Base-by-base conservation (phyloP, 1,140 invertebrate genomes). In the Kradibia gibbosae region DNA sequence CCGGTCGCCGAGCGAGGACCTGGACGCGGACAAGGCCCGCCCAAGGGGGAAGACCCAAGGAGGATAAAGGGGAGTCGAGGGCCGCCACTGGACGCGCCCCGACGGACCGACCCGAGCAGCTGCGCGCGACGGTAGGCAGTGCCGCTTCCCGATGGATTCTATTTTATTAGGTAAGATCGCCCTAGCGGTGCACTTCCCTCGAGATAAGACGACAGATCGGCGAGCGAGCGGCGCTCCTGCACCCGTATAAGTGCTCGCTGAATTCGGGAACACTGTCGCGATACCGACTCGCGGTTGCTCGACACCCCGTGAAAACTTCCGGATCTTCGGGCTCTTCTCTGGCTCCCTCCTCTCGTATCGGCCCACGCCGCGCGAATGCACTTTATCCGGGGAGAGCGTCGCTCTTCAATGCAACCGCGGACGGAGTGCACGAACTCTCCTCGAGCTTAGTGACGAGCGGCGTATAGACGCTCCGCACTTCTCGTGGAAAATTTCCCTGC, bases 91-190 rank as follows among this genome's bases (percentile, higher is more conserved):
- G 15, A 15, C 34, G 0, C 25, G 28, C 1, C 1, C 28, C 25
- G 25, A 31, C 57, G 57, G 53, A 57, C 13, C 22, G n/a, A 31
- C 39, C 11, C 55, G 60, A 42, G 45, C 10, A 48, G 31, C 42
- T 36, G 70, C 22, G 31, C 42, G 77, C 48, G 62, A 17, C 39
- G 55, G 50, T 45, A 67, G 65, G 65, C n/a, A 31, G 48, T n/a
- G n/a, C 57, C 80, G 65, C 84, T 83, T 84, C 88, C 83, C 85
- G 74, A 91, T 91, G 90, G 89, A 91, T 87, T 86, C 90, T 31
- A 89, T 90, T 71, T 85, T 90, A 77, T 78, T 89, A 84, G 90
- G 90, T 91, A 84, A 90, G 89, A 82, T 5, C 10, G 20, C 50
- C 5, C 20, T 53, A 45, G 7, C 7, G 13, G 5, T 45, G 42